Evolutionary conservation across 92 coral and sea anemone species (phyloP).

Genomic region (Porites divaricata): DNA sequence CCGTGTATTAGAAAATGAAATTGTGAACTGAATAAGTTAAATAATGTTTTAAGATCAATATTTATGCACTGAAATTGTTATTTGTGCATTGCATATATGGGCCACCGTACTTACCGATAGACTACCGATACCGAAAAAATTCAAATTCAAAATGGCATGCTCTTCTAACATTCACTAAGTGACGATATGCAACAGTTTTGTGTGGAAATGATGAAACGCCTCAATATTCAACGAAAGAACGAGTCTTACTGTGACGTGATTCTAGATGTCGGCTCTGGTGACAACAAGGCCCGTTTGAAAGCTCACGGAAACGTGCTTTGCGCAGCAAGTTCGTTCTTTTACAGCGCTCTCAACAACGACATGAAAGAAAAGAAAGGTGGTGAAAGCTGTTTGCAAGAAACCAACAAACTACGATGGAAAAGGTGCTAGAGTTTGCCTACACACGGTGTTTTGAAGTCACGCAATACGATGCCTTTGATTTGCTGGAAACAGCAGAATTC

Average conservation of each 20-base stretch:
- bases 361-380: slow-evolving; percentile 58
- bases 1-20: too few species aligned
- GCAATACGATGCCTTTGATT: not conserved
- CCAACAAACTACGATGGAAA: slow-evolving; percentile 43
- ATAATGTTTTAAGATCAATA: too few species aligned
- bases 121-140: too few species aligned
- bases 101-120: too few species aligned
- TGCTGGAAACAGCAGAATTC: slow-evolving; percentile 3
- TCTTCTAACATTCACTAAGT: too few species aligned
- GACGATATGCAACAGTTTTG: not conserved
- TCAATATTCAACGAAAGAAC: slow-evolving; percentile 11
- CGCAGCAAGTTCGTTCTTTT: slow-evolving; percentile 75
- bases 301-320: slow-evolving; percentile 76
- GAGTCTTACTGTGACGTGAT: slow-evolving; percentile 46
- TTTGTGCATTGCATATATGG: too few species aligned
- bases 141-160: too few species aligned
- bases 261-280: slow-evolving; percentile 36
- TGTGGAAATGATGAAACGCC: slow-evolving; percentile 12
- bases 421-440: slow-evolving; percentile 38
- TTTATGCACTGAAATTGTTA: too few species aligned
- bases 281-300: slow-evolving; percentile 18
- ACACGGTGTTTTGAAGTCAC: not conserved
- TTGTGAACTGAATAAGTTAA: too few species aligned
- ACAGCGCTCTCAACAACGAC: slow-evolving; percentile 28
- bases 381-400: slow-evolving; percentile 28